A percentile compares a stretch with the other conserved stretches of the same genome.
Conservation (phyloP, 2,888 invertebrate species). For the Chaetogeoica ovagalla region DNA sequence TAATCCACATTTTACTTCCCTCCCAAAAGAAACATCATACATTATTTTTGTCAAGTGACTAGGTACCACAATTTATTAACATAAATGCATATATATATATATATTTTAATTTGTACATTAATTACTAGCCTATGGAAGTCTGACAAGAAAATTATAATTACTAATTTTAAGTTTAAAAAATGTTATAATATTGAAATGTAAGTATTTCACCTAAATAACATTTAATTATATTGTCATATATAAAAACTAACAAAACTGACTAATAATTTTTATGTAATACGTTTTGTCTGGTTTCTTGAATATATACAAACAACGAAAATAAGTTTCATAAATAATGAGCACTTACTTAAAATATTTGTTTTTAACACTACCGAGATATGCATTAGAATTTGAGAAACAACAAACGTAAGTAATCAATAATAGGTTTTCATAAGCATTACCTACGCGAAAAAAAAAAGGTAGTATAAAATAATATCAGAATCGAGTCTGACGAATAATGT, state of each 20-base stretch:
- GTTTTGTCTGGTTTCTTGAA: not conserved
- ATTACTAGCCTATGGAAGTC: not conserved
- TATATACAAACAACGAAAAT: slow-evolving; percentile 10
- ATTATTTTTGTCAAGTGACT: not conserved
- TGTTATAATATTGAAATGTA: not conserved
- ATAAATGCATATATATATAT: not conserved
- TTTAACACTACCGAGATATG: slow-evolving; percentile 24
- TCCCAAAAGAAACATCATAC: not conserved
- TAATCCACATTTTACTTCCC: not conserved
- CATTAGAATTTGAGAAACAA: slow-evolving; percentile 26
- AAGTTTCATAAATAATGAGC: not conserved
- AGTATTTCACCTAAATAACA: not conserved
- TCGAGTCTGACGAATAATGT: not conserved
- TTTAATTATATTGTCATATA: not conserved
- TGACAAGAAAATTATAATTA: not conserved
- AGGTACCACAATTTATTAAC: slow-evolving; percentile 9
- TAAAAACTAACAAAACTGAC: slow-evolving; percentile 32
- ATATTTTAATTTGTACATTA: slow-evolving; percentile 7
- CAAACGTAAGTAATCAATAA: not conserved
- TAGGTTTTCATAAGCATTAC: not conserved
- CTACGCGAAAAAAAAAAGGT: not conserved
- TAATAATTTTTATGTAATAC: not conserved
- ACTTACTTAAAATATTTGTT: not conserved
- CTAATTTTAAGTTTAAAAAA: not conserved
- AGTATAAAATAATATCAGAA: slow-evolving; percentile 6